Evolutionary conservation across 2,888 invertebrate species (phyloP).

Genomic region (Schrankia costaestrigalis): DNA sequence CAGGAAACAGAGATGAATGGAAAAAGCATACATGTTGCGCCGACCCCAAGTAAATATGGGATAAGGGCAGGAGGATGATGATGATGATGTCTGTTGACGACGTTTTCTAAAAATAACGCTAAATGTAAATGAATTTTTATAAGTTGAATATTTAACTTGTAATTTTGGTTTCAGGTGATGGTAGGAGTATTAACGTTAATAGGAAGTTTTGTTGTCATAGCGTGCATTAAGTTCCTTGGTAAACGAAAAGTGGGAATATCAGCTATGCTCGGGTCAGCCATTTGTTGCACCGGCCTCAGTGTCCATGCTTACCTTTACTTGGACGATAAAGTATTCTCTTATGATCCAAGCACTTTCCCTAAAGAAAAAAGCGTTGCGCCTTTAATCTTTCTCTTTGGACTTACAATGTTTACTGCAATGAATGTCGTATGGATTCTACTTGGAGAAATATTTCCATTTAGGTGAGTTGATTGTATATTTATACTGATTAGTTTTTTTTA

Average conservation of each 20-base stretch:
- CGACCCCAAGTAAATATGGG: too few relatives aligned
- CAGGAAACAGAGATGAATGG: too few relatives aligned
- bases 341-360: constrained; percentile 61
- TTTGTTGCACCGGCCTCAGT: constrained; percentile 63
- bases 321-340: constrained; percentile 63
- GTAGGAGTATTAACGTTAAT: constrained; percentile 71
- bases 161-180: constrained; percentile 72
- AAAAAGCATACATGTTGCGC: too few relatives aligned
- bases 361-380: constrained; percentile 59
- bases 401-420: constrained; percentile 61
- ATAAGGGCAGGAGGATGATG: too few relatives aligned
- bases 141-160: too few relatives aligned
- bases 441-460: constrained; percentile 80
- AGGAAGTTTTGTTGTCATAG: constrained; percentile 62
- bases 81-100: too few relatives aligned
- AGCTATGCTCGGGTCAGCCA: constrained; percentile 61
- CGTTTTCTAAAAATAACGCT: too few relatives aligned
- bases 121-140: too few relatives aligned
- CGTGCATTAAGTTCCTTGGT: constrained; percentile 63
- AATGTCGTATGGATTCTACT: constrained; percentile 81
- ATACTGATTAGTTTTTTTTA: too few relatives aligned
- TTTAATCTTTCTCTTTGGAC: constrained; percentile 57
- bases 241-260: constrained; percentile 71
- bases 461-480: too few relatives aligned
- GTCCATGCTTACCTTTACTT: constrained; percentile 61